A percentile compares a stretch with the other conserved stretches of the same genome.
Evolutionary conservation across 2,888 invertebrate species (phyloP).

Genomic region (Scaptomyza caliginosa): DNA sequence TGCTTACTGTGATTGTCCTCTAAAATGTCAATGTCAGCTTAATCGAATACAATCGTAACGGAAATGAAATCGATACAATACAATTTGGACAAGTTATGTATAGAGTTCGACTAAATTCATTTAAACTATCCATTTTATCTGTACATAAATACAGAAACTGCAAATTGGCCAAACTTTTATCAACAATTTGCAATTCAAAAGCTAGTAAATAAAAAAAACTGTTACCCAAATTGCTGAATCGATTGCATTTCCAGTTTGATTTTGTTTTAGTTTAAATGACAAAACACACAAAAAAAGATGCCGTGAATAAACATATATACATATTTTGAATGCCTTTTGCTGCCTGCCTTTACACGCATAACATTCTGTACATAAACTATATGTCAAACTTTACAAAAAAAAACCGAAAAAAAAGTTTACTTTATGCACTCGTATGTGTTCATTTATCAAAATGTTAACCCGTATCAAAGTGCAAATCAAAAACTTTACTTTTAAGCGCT

Average conservation of each 20-base stretch:
- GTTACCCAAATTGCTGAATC: slow-evolving; percentile 35
- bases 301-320: slow-evolving; percentile 9
- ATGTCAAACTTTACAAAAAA: background rate
- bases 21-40: slow-evolving; percentile 19
- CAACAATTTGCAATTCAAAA: slow-evolving; percentile 37
- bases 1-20: slow-evolving; percentile 53
- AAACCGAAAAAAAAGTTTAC: slow-evolving; percentile 9
- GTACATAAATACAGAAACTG: slow-evolving; percentile 8
- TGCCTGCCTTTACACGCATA: slow-evolving; percentile 50
- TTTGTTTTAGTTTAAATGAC: slow-evolving; percentile 29
- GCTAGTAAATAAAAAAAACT: slow-evolving; percentile 15
- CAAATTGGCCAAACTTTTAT: slow-evolving; percentile 15
- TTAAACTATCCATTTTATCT: slow-evolving; percentile 1
- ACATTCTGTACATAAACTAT: slow-evolving; percentile 24
- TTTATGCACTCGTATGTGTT: slow-evolving; percentile 32
- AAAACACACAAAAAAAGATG: background rate
- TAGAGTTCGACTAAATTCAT: background rate
- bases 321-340: slow-evolving; percentile 34
- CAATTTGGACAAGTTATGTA: background rate
- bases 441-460: slow-evolving; percentile 41
- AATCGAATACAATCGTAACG: slow-evolving; percentile 6
- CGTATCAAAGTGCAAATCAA: slow-evolving; percentile 50
- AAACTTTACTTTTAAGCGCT: slow-evolving; percentile 50
- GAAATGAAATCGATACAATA: slow-evolving; percentile 35
- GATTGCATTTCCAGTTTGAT: slow-evolving; percentile 54